Percentiles rank a stretch among this genome's conserved stretches.
Evolutionary conservation across 2,888 invertebrate genomes (phyloP).

Genomic region (Drosophila sordidula): DNA sequence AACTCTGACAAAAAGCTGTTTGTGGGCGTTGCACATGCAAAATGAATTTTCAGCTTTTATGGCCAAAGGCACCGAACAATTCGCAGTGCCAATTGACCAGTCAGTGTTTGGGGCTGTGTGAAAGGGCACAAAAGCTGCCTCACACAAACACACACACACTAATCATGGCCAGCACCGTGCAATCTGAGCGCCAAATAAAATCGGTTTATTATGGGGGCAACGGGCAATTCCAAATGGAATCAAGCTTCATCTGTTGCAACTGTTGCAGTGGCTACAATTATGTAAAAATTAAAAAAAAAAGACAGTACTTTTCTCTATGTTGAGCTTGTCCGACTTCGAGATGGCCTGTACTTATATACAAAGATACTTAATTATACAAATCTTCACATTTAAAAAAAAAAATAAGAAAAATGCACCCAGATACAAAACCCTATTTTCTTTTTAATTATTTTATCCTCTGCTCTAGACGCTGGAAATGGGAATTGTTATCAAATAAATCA

Average conservation of each 20-base stretch:
- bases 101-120: neutral
- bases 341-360: neutral
- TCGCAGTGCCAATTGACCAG: slow-evolving; percentile 25
- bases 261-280: slow-evolving; percentile 6
- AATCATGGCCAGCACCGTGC: slow-evolving; percentile 30
- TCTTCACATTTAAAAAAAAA: too few species aligned
- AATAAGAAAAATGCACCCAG: too few species aligned
- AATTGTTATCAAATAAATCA: too few species aligned
- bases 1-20: slow-evolving; percentile 22
- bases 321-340: neutral
- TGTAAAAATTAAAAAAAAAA: slow-evolving; percentile 14
- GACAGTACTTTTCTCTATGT: accelerated
- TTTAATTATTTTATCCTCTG: too few species aligned
- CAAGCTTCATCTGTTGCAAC: slow-evolving; percentile 7
- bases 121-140: neutral
- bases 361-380: too few species aligned
- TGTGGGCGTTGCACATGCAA: slow-evolving; percentile 30
- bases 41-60: slow-evolving; percentile 48
- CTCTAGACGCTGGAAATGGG: too few species aligned
- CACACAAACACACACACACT: slow-evolving; percentile 20
- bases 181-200: slow-evolving; percentile 25
- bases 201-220: slow-evolving; percentile 1
- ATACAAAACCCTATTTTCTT: too few species aligned
- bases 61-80: slow-evolving; percentile 16
- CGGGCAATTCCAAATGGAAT: slow-evolving; percentile 1